Conservation (phyloP, 2,113 vertebrate species). For the Syngnathus floridae region DNA sequence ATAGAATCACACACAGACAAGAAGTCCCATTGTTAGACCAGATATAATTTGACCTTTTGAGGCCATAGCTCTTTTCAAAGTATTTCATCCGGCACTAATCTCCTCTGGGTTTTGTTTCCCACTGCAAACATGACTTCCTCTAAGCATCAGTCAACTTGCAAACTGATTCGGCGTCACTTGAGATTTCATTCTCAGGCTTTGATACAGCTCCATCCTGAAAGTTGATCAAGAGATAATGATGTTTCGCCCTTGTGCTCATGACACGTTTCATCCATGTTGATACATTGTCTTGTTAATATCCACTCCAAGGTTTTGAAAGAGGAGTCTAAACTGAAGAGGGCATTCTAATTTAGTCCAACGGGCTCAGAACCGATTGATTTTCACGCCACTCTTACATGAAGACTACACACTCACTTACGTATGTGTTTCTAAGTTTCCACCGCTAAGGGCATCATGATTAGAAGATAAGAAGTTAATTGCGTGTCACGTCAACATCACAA, state of each 20-base stretch:
- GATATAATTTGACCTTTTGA: constrained; percentile 10
- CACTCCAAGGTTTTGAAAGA: constrained; percentile 31
- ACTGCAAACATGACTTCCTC: constrained; percentile 35
- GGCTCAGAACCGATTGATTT: constrained; percentile 54
- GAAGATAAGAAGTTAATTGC: constrained; percentile 2
- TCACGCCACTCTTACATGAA: constrained; percentile 30
- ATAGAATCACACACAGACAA: background rate
- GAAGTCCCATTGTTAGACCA: background rate
- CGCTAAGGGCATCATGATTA: background rate
- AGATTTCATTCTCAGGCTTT: background rate
- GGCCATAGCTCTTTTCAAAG: constrained; percentile 16
- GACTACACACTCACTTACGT: background rate
- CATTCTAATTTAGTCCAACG: constrained; percentile 43
- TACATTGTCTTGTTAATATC: constrained; percentile 48
- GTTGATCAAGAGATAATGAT: constrained; percentile 44
- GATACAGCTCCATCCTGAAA: constrained; percentile 19
- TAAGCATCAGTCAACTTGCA: constrained; percentile 15
- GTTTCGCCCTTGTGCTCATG: constrained; percentile 33
- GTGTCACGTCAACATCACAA: background rate
- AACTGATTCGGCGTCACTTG: constrained; percentile 1
- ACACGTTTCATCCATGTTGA: constrained; percentile 35
- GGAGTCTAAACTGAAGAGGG: constrained; percentile 34
- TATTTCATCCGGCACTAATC: constrained; percentile 37
- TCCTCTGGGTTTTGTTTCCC: constrained; percentile 24
- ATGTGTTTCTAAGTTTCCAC: constrained; percentile 17